Evolutionary conservation across 2,888 invertebrate species (phyloP).

Genomic region (Embidobia sp.): DNA sequence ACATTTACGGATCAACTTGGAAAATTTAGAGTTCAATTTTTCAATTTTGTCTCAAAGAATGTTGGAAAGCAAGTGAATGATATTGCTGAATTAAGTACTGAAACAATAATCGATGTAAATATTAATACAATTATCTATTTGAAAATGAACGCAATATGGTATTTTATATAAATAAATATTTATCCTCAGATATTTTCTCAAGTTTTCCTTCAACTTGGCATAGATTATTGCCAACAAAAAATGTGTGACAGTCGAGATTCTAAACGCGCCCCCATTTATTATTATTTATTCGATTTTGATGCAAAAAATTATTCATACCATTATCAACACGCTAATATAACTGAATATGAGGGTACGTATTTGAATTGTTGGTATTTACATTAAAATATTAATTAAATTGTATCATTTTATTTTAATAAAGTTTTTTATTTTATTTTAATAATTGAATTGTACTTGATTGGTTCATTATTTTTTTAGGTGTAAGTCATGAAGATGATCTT

Average conservation of each 20-base stretch:
- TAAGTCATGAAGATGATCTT: constrained; percentile 39
- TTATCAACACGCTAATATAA: constrained; percentile 22
- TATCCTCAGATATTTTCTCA: constrained; percentile 32
- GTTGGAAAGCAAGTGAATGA: too few species aligned
- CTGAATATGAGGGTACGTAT: constrained; percentile 33
- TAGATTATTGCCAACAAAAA: constrained; percentile 36
- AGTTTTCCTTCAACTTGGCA: constrained; percentile 25
- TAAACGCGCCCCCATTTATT: constrained; percentile 25
- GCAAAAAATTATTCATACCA: constrained; percentile 42
- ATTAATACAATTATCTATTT: too few species aligned
- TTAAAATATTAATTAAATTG: neutral
- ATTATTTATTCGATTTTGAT: constrained; percentile 40
- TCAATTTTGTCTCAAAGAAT: too few species aligned
- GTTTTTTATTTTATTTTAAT: too few species aligned
- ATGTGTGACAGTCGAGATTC: constrained; percentile 25
- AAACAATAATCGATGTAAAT: too few species aligned
- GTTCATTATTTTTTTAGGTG: too few species aligned
- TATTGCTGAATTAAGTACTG: too few species aligned
- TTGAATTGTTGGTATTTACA: neutral
- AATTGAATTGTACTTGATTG: neutral
- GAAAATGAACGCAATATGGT: too few species aligned
- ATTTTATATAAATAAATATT: too few species aligned
- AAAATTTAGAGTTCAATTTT: too few species aligned
- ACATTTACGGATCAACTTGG: too few species aligned
- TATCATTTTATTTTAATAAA: too few species aligned